Percentiles rank a stretch among this genome's conserved stretches.
These are phyloP conservation scores for Temnothorax rugatulus DNA, from an alignment of 2,888 invertebrate species.

Conservation along the genomic window DNA sequence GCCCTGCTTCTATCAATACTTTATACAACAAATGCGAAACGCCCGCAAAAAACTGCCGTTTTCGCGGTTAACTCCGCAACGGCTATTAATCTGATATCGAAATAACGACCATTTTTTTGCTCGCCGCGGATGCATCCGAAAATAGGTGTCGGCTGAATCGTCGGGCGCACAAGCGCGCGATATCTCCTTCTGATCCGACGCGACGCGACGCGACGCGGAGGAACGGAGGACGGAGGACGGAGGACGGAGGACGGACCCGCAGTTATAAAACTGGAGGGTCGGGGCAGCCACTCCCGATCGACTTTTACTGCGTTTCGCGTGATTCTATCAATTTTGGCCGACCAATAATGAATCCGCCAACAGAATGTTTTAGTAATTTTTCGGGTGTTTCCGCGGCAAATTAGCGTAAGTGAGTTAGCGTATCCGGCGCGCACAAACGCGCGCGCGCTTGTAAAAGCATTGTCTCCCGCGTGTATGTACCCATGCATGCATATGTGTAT, in stretches of 20 bases:
- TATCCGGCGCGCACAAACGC: constrained; percentile 44
- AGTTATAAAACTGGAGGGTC: constrained; percentile 43
- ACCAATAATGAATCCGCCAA: constrained; percentile 58
- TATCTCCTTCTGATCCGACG: constrained; percentile 37
- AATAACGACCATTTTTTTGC: constrained; percentile 76
- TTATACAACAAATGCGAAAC: constrained; percentile 82
- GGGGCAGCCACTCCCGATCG: constrained; percentile 6
- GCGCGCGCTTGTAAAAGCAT: constrained; percentile 69
- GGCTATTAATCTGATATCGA: constrained; percentile 82
- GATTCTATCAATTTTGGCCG: constrained; percentile 53
- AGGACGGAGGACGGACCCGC: background rate
- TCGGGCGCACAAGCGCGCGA: constrained; percentile 41
- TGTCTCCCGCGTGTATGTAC: constrained; percentile 50
- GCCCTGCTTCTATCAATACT: constrained; percentile 80
- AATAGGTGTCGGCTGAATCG: constrained; percentile 50
- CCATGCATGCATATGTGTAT: background rate
- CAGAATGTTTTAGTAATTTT: constrained; percentile 68
- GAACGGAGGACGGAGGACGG: background rate
- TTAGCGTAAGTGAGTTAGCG: constrained; percentile 74
- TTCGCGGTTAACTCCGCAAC: constrained; percentile 80
- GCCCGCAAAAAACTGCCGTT: constrained; percentile 81
- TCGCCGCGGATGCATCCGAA: constrained; percentile 51
- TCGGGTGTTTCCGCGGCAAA: constrained; percentile 73
- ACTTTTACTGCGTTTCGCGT: constrained; percentile 47
- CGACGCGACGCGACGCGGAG: background rate